Conservation (phyloP, 1,140 invertebrate species). For the Danaus melanippus region DNA sequence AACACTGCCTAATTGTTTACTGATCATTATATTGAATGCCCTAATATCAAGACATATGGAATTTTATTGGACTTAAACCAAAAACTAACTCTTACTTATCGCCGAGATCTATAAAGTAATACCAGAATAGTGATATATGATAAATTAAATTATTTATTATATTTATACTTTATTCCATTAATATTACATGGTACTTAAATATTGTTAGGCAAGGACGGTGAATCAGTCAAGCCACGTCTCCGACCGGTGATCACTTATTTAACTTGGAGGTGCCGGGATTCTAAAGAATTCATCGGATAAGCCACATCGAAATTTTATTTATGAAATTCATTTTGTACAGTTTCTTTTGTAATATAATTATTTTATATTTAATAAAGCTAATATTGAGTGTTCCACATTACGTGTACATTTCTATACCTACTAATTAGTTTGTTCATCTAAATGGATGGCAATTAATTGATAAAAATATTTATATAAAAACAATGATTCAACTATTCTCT, state of each 20-base stretch:
- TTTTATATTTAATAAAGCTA: conserved; percentile 14
- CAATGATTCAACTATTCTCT: conserved; percentile 8
- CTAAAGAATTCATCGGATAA: conserved; percentile 55
- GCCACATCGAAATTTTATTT: conserved; percentile 60
- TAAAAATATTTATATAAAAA: no score
- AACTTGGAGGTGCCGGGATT: conserved; percentile 61
- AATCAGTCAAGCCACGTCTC: conserved; percentile 42
- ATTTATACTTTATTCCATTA: no score
- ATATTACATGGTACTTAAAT: no score
- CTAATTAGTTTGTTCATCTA: background rate
- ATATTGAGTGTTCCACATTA: background rate
- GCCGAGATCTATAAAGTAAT: no score
- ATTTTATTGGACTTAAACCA: no score
- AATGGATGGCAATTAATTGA: no score
- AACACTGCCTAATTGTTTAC: conserved; percentile 51
- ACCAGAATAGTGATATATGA: no score
- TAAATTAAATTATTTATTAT: no score
- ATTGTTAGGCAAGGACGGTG: no score
- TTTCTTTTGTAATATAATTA: conserved; percentile 55
- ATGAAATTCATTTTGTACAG: conserved; percentile 58
- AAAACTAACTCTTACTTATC: no score
- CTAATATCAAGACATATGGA: no score
- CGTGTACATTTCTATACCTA: background rate
- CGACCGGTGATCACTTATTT: conserved; percentile 67
- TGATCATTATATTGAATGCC: conserved; percentile 23